A percentile compares a stretch with the other conserved stretches of the same genome.
These are phyloP conservation scores for Pedicia rivosa DNA, from an alignment of 2,888 invertebrate genomes.

Conservation along the genomic window DNA sequence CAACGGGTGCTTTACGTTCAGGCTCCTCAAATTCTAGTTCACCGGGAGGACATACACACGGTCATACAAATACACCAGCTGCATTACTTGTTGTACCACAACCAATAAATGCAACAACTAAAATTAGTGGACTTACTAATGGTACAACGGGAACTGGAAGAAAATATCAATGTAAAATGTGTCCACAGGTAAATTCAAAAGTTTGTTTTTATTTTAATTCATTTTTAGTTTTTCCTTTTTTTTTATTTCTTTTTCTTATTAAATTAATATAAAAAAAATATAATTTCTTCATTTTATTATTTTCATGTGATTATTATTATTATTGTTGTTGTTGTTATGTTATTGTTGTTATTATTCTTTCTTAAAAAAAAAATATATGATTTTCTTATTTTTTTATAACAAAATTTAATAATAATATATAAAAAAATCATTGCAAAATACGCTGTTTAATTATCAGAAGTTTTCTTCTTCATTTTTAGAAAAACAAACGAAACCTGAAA, in stretches of 20 bases:
- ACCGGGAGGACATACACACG: constrained; percentile 31
- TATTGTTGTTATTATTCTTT: too few relatives aligned
- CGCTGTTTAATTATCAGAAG: too few relatives aligned
- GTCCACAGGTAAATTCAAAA: constrained; percentile 55
- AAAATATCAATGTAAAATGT: constrained; percentile 95
- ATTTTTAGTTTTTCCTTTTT: neutral
- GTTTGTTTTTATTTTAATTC: neutral
- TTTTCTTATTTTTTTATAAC: too few relatives aligned
- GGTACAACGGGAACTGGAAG: constrained; percentile 31
- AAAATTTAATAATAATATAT: too few relatives aligned
- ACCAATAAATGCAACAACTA: constrained; percentile 59
- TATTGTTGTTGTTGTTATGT: too few relatives aligned
- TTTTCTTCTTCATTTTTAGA: too few relatives aligned
- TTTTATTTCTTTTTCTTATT: neutral
- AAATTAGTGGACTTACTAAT: constrained; percentile 33
- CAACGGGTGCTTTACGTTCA: constrained; percentile 17
- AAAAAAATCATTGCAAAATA: too few relatives aligned
- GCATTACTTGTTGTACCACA: constrained; percentile 74
- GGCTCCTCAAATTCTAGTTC: constrained; percentile 19
- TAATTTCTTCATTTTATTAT: too few relatives aligned
- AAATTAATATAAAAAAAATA: too few relatives aligned
- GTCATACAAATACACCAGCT: constrained; percentile 35
- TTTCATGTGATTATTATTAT: too few relatives aligned
- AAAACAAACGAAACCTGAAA: too few relatives aligned
- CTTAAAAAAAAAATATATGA: too few relatives aligned